Base-by-base conservation (phyloP, 2,888 invertebrate genomes). In the Penaeus monodon region DNA sequence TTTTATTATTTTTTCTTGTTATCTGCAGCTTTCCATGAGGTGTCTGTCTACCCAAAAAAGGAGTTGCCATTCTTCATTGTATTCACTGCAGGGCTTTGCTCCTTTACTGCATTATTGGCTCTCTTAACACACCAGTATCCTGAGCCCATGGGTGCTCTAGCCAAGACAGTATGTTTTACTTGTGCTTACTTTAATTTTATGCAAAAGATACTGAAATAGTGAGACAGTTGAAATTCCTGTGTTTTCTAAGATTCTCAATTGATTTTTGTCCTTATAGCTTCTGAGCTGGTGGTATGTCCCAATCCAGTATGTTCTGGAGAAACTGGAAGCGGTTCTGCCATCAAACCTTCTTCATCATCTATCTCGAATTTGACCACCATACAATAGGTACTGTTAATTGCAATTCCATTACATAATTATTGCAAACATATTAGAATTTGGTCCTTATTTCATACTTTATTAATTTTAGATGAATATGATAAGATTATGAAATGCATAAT, bases 11-110 rank as follows among this genome's bases (percentile, higher is more conserved):
- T 81, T 88, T 88, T 90, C 88, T 77, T 88, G 12, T 73, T 14
- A 90, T 87, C 91, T 92, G 33, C 92, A 92, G 95, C 95, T 80
- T 97, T 97, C 92, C 98, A 98, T 92, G 96, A 97, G 91, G 96
- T 97, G 49, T 97, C 97, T 44, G 97, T 97, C 8, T 98, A 97
- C 93, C 98, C 98, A 3, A 97, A 97, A 92, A 97, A 97, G 92
- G 97, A 97, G 92, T 93, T 97, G 90, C 97, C 97, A 81, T 97
- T 98, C 93, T 97, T 97, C 92, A 97, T 97, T 91, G 94, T 97
- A 88, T 97, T 98, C 92, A 97, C 97, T 85, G 98, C 97, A 83
- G 97, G 96, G 84, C 93, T 98, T 91, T 98, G 98, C 93, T 96
- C 96, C n/a, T 96, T 97, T 92, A 97, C 97, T 73, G 98, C 98